Evolutionary conservation across 2,888 invertebrate species (phyloP).

Genomic region (Galerucella pusilla): DNA sequence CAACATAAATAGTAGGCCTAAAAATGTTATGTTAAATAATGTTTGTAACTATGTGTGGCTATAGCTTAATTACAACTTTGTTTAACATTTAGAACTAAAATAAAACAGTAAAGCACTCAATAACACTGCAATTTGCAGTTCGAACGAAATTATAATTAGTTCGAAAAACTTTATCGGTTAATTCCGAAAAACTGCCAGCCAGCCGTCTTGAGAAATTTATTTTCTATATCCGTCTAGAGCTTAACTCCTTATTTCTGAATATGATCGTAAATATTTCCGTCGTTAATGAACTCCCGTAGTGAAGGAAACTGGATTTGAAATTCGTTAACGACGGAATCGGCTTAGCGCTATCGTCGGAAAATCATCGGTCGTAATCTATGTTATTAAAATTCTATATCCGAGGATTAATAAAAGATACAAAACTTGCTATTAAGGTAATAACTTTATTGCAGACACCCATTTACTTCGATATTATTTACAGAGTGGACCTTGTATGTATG

Average conservation of each 20-base stretch:
- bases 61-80: too few species aligned
- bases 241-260: neutral
- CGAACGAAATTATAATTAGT: too few species aligned
- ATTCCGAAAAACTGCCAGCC: neutral
- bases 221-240: neutral
- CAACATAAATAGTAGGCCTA: too few species aligned
- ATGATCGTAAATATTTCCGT: slow-evolving; percentile 12
- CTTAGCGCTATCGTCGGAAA: slow-evolving; percentile 16
- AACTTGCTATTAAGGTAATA: slow-evolving; percentile 23
- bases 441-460: slow-evolving; percentile 23
- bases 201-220: neutral
- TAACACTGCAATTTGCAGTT: too few species aligned
- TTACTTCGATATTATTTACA: slow-evolving; percentile 10
- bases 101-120: too few species aligned
- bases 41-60: too few species aligned
- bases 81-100: too few species aligned
- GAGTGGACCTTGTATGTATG: neutral
- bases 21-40: too few species aligned
- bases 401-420: slow-evolving; percentile 30
- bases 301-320: slow-evolving; percentile 22
- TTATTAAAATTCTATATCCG: slow-evolving; percentile 34
- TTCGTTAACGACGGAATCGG: slow-evolving; percentile 29
- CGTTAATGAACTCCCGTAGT: slow-evolving; percentile 17
- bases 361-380: slow-evolving; percentile 22
- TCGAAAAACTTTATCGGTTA: too few species aligned